Percentiles rank a stretch among this genome's conserved stretches.
Evolutionary conservation across 2,888 invertebrate species (phyloP).

Genomic region (Lacanobia wlatinum): DNA sequence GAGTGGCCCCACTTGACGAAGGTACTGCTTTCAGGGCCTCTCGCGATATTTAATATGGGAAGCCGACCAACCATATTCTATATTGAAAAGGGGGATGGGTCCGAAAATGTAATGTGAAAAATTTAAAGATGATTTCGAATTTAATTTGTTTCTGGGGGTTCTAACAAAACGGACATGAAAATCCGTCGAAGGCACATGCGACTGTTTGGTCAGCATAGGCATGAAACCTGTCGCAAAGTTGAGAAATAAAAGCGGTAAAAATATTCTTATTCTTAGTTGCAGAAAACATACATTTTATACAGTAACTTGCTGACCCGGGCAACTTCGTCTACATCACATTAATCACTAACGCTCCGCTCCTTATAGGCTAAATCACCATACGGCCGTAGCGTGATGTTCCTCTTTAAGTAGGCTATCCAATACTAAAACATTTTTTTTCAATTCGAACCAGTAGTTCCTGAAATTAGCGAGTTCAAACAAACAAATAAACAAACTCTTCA

Average conservation of each 20-base stretch:
- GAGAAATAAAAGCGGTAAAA: not conserved
- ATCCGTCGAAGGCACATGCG: not conserved
- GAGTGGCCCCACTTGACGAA: slow-evolving; percentile 85
- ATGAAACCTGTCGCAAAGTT: not conserved
- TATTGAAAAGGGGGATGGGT: slow-evolving; percentile 72
- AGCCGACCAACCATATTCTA: slow-evolving; percentile 81
- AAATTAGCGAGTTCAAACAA: too few species aligned
- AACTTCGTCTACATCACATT: too few species aligned
- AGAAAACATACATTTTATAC: not conserved
- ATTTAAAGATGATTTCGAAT: slow-evolving; percentile 16
- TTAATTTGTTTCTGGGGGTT: slow-evolving; percentile 3
- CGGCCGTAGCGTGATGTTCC: too few species aligned
- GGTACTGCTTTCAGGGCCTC: slow-evolving; percentile 84
- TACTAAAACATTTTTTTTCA: too few species aligned
- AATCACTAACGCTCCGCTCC: too few species aligned
- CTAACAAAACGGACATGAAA: not conserved
- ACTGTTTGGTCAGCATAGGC: too few species aligned
- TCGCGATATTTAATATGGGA: slow-evolving; percentile 79
- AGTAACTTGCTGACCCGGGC: too few species aligned
- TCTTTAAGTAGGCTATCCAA: too few species aligned
- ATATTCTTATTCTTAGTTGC: not conserved
- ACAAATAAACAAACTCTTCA: too few species aligned
- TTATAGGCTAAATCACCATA: too few species aligned
- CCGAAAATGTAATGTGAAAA: slow-evolving; percentile 30
- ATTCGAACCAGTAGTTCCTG: too few species aligned